Conservation (phyloP, 37 sponge, comb jelly and placozoan genomes). For the Oopsacas minuta region DNA sequence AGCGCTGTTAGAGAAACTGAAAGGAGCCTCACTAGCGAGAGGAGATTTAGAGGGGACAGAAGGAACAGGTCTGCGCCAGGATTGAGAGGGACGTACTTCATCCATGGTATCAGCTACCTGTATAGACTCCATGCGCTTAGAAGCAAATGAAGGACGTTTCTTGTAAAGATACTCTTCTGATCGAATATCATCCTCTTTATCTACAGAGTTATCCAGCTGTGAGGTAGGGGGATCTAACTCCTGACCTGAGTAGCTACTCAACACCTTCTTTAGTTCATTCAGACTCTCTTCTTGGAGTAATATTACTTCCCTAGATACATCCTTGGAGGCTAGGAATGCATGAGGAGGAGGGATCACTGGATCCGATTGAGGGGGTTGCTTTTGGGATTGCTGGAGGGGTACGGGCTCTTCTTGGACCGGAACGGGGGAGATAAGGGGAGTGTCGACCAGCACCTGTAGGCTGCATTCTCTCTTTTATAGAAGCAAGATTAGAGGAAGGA, state of each 20-base stretch:
- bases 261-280: neutral
- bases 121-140: neutral
- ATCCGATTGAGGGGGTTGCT: neutral
- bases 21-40: neutral
- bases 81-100: neutral
- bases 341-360: neutral
- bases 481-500: neutral
- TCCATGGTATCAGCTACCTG: neutral
- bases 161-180: neutral
- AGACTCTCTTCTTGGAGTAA: neutral
- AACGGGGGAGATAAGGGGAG: neutral
- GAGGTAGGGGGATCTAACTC: neutral
- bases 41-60: neutral
- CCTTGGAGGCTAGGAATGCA: neutral
- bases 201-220: too few relatives aligned
- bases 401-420: neutral
- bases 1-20: neutral
- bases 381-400: neutral
- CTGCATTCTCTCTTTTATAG: conserved; percentile 5
- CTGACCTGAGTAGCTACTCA: neutral
- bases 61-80: neutral
- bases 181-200: neutral
- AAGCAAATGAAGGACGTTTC: neutral
- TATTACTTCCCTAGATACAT: neutral
- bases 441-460: neutral